Base-by-base conservation (phyloP, 2,888 invertebrate genomes). In the Terebella lapidaria region DNA sequence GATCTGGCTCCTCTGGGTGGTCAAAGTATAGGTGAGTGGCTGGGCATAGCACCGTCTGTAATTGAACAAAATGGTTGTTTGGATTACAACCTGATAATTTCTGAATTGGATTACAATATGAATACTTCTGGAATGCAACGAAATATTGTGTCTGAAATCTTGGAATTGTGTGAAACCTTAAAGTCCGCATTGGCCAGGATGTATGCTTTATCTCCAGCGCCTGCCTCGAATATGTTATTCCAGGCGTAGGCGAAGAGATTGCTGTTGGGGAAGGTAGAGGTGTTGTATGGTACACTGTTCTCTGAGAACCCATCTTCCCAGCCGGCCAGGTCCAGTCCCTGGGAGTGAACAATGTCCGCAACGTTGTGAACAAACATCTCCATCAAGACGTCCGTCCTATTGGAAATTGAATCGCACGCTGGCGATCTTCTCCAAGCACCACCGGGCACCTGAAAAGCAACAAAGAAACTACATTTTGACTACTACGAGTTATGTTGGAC, bases 211-310 rank as follows among this genome's bases (percentile, higher is more conserved):
- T 68, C 68, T 3, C 74, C 71, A 29, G 67, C 64, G 1, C 74
- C 74, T 5, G 70, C 71, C 53, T 75, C 75, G 74, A 74, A 75
- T 0, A 75, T 71, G 64, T 75, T 77, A 60, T 73, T 71, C 76
- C 76, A 77, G 2, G 73, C 72, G 66, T 73, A 71, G 42, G 35
- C 49, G 45, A 65, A 70, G 45, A 65, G 69, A 3, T n/a, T 20
- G 20, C 5, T 28, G 22, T 5, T 28, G 5, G 53, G 53, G 10
- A 53, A 15, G 10, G 27, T 27, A 5, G 26, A 5, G 15, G 10
- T 53, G 28, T 53, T 22, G 10, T 27, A 28, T 28, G 15, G 15
- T 15, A 15, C 10, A 10, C 20, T 27, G 10, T 26, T 20, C n/a
- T 53, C 28, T n/a, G 27, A 57, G 28, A 61, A 61, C 1, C 27